Evolutionary conservation across 1,140 invertebrate species (phyloP).

Genomic region (Wiebesia pumilae): DNA sequence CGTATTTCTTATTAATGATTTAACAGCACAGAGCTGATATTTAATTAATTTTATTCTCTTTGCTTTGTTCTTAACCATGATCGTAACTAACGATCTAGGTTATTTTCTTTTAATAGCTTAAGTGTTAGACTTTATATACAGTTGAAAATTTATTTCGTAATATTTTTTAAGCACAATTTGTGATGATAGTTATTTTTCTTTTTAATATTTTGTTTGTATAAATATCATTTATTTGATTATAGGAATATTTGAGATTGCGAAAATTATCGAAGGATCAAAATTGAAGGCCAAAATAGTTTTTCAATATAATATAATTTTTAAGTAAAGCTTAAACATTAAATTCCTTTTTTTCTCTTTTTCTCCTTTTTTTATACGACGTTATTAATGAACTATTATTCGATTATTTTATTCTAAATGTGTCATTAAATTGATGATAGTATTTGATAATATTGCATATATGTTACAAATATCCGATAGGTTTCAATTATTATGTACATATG

Average conservation of each 20-base stretch:
- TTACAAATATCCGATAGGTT: neutral
- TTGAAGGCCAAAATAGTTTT: slow-evolving; percentile 6
- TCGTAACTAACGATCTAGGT: neutral
- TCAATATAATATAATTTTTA: slow-evolving; percentile 6
- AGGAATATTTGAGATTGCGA: neutral
- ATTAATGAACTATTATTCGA: neutral
- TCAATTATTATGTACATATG: neutral
- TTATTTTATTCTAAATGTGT: neutral
- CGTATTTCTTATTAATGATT: neutral
- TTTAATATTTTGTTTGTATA: neutral
- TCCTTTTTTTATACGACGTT: neutral
- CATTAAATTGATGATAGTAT: neutral
- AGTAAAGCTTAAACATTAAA: slow-evolving; percentile 26
- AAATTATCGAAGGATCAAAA: slow-evolving; percentile 17
- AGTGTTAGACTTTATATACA: neutral
- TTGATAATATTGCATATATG: neutral
- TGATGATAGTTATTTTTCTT: neutral
- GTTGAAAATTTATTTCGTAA: neutral
- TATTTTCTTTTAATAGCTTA: neutral
- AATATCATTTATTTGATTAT: neutral
- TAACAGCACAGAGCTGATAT: neutral
- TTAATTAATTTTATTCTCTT: neutral
- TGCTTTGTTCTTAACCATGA: neutral
- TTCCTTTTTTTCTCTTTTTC: too few species aligned
- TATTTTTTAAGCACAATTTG: neutral